Percentiles rank a stretch among this genome's conserved stretches.
Conservation (phyloP, 2,797 vertebrate species). For the Anguilla pacifica region DNA sequence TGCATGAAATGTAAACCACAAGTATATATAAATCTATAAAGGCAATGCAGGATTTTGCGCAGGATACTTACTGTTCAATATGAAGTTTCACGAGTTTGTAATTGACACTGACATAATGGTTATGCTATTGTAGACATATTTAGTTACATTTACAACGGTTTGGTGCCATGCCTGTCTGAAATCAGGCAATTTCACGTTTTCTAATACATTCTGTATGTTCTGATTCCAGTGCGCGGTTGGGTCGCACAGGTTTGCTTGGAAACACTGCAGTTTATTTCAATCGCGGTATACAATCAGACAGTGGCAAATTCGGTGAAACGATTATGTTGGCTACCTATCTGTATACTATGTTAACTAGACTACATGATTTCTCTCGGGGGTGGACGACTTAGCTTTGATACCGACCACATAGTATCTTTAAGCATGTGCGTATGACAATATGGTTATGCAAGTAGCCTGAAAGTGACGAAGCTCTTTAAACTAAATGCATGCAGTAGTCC, state of each 20-base stretch:
- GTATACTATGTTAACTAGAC: background rate
- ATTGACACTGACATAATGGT: background rate
- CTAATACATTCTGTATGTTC: no score
- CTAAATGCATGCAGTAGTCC: background rate
- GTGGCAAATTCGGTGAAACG: background rate
- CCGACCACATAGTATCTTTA: background rate
- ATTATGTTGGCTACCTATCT: background rate
- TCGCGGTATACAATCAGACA: background rate
- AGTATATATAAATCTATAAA: background rate
- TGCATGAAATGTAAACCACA: background rate
- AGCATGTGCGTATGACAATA: background rate
- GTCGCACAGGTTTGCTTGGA: background rate
- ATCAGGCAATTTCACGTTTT: no score
- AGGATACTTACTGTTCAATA: background rate
- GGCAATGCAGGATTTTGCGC: background rate
- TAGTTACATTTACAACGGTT: background rate
- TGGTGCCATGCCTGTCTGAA: background rate
- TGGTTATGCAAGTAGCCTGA: background rate
- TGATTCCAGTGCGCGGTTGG: background rate
- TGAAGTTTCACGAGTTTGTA: background rate
- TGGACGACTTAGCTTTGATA: background rate
- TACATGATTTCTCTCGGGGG: background rate
- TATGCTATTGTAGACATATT: background rate
- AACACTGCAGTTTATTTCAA: background rate
- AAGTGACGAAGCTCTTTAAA: background rate